phyloP scores from a whole-genome alignment of 1,140 invertebrate species.

The Euborellia annulipes region DNA sequence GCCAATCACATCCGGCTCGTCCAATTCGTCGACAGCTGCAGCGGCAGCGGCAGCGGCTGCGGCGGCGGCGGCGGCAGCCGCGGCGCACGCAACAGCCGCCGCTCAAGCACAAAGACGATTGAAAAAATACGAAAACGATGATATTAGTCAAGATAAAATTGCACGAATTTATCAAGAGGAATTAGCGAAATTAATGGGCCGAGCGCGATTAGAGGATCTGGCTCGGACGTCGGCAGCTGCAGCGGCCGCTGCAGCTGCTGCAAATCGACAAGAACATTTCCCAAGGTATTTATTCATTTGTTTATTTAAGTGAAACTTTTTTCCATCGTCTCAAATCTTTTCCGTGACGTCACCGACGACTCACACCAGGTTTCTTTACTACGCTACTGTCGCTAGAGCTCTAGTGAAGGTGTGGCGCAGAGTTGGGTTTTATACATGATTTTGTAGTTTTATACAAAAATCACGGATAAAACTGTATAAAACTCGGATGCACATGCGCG shows the following conservation, averaged over 20 bases:
- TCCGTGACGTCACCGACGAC: too few relatives aligned
- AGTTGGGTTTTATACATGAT: too few relatives aligned
- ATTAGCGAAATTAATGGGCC: slow-evolving; percentile 77
- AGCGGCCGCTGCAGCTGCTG: neutral
- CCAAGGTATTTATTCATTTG: slow-evolving; percentile 55
- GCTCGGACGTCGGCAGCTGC: slow-evolving; percentile 16
- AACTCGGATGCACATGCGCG: too few relatives aligned
- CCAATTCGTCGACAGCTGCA: slow-evolving; percentile 5
- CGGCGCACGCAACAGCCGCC: slow-evolving; percentile 11
- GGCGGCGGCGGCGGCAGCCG: neutral
- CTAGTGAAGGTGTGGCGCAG: too few relatives aligned
- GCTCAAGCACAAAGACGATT: slow-evolving; percentile 35
- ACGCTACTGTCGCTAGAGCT: too few relatives aligned
- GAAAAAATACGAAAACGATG: slow-evolving; percentile 79
- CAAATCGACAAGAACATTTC: slow-evolving; percentile 26
- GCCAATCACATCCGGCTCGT: slow-evolving; percentile 13
- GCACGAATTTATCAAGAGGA: slow-evolving; percentile 94
- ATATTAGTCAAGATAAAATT: slow-evolving; percentile 94
- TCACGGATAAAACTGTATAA: too few relatives aligned
- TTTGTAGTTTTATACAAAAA: too few relatives aligned
- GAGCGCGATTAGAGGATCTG: slow-evolving; percentile 43
- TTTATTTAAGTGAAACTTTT: too few relatives aligned
- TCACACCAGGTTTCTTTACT: too few relatives aligned
- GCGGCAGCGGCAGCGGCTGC: neutral
- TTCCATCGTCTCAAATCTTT: neutral